Conservation (phyloP, 2,888 invertebrate species). For the Dysmachus trigonus region DNA sequence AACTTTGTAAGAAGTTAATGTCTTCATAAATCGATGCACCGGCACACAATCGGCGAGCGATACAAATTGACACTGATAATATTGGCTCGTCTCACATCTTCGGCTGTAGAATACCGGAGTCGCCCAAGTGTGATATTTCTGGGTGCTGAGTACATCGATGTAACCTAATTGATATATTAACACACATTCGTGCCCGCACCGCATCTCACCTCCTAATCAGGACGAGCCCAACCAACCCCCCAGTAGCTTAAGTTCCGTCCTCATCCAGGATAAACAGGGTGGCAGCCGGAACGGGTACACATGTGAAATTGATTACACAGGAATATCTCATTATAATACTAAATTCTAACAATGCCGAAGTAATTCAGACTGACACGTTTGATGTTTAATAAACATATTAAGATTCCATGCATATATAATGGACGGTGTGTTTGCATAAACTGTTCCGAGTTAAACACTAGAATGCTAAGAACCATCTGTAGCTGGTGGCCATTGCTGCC, state of each 20-base stretch:
- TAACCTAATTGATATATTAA: conserved; percentile 41
- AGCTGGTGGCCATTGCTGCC: background rate
- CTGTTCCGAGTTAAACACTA: conserved; percentile 41
- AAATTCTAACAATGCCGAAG: conserved; percentile 48
- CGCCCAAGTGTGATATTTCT: conserved; percentile 31
- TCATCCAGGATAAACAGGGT: background rate
- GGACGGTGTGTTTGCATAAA: conserved; percentile 50
- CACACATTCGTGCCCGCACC: background rate
- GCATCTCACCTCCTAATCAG: background rate
- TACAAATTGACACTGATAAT: conserved; percentile 36
- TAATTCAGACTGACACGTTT: conserved; percentile 52
- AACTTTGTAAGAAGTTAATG: background rate
- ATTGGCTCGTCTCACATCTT: conserved; percentile 11
- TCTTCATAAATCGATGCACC: background rate
- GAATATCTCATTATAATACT: conserved; percentile 45
- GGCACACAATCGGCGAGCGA: background rate
- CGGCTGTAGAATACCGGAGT: background rate
- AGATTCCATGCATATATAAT: conserved; percentile 52
- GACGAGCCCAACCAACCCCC: background rate
- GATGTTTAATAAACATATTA: conserved; percentile 52
- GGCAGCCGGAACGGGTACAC: conserved; percentile 10
- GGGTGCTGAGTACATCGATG: background rate
- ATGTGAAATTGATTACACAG: conserved; percentile 39
- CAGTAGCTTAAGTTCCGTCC: background rate
- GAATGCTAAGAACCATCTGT: conserved; percentile 21